Conservation (phyloP, 2,797 vertebrate genomes). For the Thamnophis elegans region DNA sequence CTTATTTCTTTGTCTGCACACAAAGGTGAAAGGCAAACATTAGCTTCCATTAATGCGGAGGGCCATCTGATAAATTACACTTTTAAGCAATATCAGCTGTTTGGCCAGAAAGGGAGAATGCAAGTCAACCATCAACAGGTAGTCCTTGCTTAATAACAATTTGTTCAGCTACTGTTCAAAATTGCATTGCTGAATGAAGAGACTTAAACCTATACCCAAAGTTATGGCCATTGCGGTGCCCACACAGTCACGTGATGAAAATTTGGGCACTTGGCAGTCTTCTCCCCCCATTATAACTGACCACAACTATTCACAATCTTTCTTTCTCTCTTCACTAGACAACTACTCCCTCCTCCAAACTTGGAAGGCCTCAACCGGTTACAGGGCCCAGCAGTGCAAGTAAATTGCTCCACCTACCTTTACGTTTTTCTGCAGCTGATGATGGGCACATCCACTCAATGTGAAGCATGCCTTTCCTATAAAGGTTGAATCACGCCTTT, state of each 20-base stretch:
- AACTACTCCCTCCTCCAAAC: not conserved
- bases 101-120: not conserved
- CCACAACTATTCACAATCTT: not conserved
- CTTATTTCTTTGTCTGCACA: not conserved
- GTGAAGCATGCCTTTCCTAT: not conserved
- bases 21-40: not conserved
- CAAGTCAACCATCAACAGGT: not conserved
- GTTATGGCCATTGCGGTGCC: too few relatives aligned
- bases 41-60: not conserved
- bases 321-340: not conserved
- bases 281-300: not conserved
- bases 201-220: not conserved
- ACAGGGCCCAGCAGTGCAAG: not conserved
- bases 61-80: not conserved
- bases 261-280: not conserved
- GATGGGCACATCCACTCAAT: not conserved
- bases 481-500: not conserved
- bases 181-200: not conserved
- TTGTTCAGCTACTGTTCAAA: not conserved
- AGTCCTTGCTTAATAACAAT: not conserved
- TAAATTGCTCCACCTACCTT: not conserved
- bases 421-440: not conserved
- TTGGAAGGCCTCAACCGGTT: not conserved
- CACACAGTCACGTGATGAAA: not conserved
- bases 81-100: not conserved